Evolutionary conservation across 2,888 invertebrate genomes (phyloP).

Genomic region (Sarcophaga rosellei): DNA sequence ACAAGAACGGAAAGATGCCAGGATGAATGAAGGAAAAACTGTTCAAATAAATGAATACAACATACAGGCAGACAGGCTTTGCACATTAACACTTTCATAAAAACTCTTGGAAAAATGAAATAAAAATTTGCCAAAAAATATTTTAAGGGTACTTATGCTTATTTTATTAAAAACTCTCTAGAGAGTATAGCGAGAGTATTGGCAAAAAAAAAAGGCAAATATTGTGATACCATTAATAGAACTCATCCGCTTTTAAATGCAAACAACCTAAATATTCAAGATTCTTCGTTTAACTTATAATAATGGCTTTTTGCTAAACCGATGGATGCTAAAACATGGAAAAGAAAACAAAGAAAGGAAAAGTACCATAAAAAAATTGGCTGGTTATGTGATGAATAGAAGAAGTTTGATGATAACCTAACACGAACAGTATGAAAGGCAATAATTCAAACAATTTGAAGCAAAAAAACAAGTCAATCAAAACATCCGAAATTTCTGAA

Average conservation of each 20-base stretch:
- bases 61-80: slow-evolving; percentile 45
- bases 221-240: slow-evolving; percentile 16
- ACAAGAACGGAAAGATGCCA: background rate
- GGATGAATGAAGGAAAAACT: background rate
- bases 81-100: slow-evolving; percentile 64
- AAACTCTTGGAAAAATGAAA: slow-evolving; percentile 28
- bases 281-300: slow-evolving; percentile 15
- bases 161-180: slow-evolving; percentile 64
- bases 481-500: too few relatives aligned
- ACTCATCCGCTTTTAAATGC: background rate
- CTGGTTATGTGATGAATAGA: slow-evolving; percentile 42
- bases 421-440: background rate
- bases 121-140: slow-evolving; percentile 37
- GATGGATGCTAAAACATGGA: background rate
- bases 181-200: slow-evolving; percentile 26
- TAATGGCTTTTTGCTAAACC: slow-evolving; percentile 3
- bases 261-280: background rate
- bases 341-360: slow-evolving; percentile 18
- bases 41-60: too few relatives aligned
- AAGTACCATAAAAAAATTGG: slow-evolving; percentile 26
- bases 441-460: slow-evolving; percentile 7
- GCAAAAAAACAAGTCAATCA: too few relatives aligned
- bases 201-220: background rate
- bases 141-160: slow-evolving; percentile 59
- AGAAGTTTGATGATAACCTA: background rate